Evolutionary conservation across 2,113 vertebrate genomes (phyloP).

Genomic region (Poicephalus gulielmi): DNA sequence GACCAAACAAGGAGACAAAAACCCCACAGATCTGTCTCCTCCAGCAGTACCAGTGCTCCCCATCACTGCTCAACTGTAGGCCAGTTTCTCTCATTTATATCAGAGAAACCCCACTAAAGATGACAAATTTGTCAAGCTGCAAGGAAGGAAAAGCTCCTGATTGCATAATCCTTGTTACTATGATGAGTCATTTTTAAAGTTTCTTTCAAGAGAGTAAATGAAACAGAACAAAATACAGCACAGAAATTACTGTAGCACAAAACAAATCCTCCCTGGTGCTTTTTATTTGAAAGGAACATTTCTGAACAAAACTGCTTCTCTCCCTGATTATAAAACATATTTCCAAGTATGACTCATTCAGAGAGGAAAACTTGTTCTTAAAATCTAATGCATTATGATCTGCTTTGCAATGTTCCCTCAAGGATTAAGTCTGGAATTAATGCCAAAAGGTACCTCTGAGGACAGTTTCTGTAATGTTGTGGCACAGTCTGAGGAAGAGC

Average conservation of each 20-base stretch:
- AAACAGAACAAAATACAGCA: not conserved
- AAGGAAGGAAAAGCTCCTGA: not conserved
- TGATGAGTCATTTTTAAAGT: not conserved
- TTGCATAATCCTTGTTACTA: not conserved
- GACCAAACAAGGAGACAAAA: not conserved
- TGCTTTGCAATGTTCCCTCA: not conserved
- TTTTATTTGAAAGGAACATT: not conserved
- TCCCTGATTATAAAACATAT: not conserved
- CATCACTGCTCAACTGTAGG: not conserved
- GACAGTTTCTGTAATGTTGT: not conserved
- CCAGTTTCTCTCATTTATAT: not conserved
- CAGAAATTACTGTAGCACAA: not conserved
- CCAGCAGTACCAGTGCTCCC: not conserved
- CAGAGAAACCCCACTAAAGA: not conserved
- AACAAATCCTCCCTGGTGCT: not conserved
- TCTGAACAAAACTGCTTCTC: not conserved
- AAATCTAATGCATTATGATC: not conserved
- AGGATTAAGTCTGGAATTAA: not conserved
- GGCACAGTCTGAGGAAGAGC: not conserved
- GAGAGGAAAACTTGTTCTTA: not conserved
- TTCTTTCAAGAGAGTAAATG: not conserved
- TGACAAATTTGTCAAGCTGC: not conserved
- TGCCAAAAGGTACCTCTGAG: not conserved
- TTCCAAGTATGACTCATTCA: not conserved
- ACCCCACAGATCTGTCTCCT: not conserved